phyloP scores from a whole-genome alignment of 2,888 invertebrate genomes.

The Nesidiocoris tenuis region DNA sequence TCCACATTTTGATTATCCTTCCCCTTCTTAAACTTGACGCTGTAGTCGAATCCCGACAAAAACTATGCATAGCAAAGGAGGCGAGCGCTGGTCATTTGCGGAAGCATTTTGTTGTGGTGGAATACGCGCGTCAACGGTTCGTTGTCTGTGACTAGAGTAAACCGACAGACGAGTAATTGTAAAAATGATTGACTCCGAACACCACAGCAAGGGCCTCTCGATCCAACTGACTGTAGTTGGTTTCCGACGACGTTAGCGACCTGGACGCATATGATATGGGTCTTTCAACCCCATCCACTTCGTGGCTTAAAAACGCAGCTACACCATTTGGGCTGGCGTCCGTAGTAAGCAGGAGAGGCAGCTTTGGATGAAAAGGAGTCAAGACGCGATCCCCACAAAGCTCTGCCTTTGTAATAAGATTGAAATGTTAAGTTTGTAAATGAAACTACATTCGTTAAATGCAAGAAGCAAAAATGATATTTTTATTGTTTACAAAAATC shows the following conservation, averaged over 20 bases:
- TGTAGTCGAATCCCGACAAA: conserved; percentile 44
- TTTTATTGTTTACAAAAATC: too few relatives aligned
- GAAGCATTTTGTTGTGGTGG: conserved; percentile 16
- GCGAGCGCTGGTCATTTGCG: conserved; percentile 36
- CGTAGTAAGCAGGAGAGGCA: conserved; percentile 47
- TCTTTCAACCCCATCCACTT: conserved; percentile 35
- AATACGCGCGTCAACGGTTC: conserved; percentile 35
- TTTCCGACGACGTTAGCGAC: conserved; percentile 52
- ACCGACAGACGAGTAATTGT: background rate
- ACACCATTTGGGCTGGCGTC: conserved; percentile 45
- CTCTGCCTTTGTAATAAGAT: too few relatives aligned
- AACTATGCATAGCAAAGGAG: conserved; percentile 39
- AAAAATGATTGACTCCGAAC: conserved; percentile 4
- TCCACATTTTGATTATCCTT: conserved; percentile 13
- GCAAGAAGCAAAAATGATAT: too few relatives aligned
- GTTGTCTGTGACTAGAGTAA: conserved; percentile 35
- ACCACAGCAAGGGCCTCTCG: conserved; percentile 44
- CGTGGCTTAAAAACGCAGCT: conserved; percentile 43
- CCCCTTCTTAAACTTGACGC: conserved; percentile 9
- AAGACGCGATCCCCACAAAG: conserved; percentile 49
- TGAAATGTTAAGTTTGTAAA: too few relatives aligned
- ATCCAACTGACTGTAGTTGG: conserved; percentile 50
- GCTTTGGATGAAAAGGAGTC: conserved; percentile 46
- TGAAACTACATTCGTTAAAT: too few relatives aligned
- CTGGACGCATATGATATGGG: conserved; percentile 48